Percentiles rank a stretch among this genome's conserved stretches.
These are phyloP conservation scores for Octodon degus DNA, from an alignment of 2,113 vertebrate genomes.

Conservation along the genomic window DNA sequence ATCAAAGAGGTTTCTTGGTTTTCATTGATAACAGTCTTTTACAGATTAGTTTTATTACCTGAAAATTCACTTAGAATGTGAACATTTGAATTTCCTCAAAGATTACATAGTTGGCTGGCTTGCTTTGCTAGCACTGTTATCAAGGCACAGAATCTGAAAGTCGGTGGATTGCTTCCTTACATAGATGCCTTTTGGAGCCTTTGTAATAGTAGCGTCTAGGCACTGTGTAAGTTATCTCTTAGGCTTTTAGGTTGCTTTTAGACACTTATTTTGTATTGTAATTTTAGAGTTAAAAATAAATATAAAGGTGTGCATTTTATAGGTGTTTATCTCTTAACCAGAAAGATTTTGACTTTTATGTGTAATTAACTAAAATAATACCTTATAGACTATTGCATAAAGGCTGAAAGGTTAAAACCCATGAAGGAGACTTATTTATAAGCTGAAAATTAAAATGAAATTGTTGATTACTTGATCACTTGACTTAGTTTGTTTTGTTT, in stretches of 20 bases:
- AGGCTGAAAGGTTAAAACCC: neutral
- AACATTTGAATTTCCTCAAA: conserved; percentile 43
- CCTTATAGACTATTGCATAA: neutral
- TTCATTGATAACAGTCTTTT: conserved; percentile 40
- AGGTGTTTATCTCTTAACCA: neutral
- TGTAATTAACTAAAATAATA: conserved; percentile 1
- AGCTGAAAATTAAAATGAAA: conserved; percentile 11
- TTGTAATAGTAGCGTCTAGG: conserved; percentile 39
- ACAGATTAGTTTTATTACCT: conserved; percentile 56
- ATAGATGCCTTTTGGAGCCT: conserved; percentile 61
- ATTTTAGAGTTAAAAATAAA: conserved; percentile 34
- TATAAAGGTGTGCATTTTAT: conserved; percentile 42
- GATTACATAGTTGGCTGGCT: conserved; percentile 36
- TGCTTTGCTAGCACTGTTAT: conserved; percentile 50
- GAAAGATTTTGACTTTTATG: conserved; percentile 46
- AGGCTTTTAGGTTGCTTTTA: conserved; percentile 61
- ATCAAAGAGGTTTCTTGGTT: conserved; percentile 30
- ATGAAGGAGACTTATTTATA: conserved; percentile 19
- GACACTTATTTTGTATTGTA: conserved; percentile 56
- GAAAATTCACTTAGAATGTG: conserved; percentile 57
- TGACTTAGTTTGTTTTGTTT: conserved; percentile 7
- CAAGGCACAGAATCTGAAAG: conserved; percentile 63
- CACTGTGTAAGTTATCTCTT: conserved; percentile 49
- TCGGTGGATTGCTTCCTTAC: conserved; percentile 59
- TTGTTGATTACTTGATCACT: conserved; percentile 36